Conservation (phyloP, 2,113 vertebrate genomes). For the Percopsis transmontana region DNA sequence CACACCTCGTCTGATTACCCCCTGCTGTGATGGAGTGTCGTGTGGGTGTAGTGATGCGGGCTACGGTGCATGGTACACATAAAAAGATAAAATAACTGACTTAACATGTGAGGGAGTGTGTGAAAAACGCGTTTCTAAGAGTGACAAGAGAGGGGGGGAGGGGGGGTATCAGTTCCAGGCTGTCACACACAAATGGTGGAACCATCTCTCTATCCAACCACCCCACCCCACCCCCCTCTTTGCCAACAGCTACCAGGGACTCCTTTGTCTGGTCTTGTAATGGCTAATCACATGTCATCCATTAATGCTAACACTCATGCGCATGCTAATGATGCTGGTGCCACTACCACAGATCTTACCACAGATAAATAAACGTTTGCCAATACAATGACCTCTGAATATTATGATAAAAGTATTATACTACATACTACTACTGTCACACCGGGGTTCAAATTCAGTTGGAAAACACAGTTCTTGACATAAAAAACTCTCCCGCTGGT, state of each 20-base stretch:
- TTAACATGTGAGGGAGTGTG: constrained; percentile 17
- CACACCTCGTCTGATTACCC: constrained; percentile 34
- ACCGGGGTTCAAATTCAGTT: neutral
- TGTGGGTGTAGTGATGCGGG: constrained; percentile 16
- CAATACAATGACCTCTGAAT: no score
- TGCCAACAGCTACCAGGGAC: constrained; percentile 12
- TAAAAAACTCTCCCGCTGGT: neutral
- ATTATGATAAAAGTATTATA: no score
- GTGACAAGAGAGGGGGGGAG: constrained; percentile 21
- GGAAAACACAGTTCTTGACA: neutral
- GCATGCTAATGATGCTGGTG: neutral
- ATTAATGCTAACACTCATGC: neutral
- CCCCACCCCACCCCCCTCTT: constrained; percentile 18
- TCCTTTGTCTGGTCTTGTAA: constrained; percentile 20
- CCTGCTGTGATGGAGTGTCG: constrained; percentile 31
- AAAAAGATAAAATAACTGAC: neutral
- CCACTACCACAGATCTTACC: neutral
- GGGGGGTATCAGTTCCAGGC: constrained; percentile 64
- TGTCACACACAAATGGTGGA: constrained; percentile 74
- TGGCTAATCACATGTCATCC: neutral
- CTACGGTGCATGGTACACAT: neutral
- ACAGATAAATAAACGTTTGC: neutral
- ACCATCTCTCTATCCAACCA: constrained; percentile 25
- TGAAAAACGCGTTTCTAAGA: neutral
- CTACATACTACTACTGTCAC: neutral